Evolutionary conservation across 2,113 vertebrate species (phyloP).

Genomic region (Tragelaphus buxtoni): DNA sequence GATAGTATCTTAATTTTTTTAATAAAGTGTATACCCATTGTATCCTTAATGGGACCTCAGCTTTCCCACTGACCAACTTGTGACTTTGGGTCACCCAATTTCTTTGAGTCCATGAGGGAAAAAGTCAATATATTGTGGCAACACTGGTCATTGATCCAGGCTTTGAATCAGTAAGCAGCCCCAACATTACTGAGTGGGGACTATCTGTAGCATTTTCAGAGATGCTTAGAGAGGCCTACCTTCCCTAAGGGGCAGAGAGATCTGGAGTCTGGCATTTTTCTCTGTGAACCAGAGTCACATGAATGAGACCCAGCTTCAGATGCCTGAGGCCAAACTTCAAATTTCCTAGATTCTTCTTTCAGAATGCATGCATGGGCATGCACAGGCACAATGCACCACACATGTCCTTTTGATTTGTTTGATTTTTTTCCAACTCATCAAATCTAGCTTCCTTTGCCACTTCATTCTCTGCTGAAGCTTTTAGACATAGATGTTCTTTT

Average conservation of each 20-base stretch:
- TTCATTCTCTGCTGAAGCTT: neutral
- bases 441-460: neutral
- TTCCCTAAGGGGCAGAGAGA: neutral
- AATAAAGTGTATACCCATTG: neutral
- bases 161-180: neutral
- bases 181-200: neutral
- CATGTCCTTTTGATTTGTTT: neutral
- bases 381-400: neutral
- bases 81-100: neutral
- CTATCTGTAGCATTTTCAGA: neutral
- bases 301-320: neutral
- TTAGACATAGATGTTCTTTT: neutral
- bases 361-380: neutral
- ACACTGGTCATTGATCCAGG: neutral
- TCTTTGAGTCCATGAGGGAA: neutral
- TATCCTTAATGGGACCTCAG: neutral
- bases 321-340: neutral
- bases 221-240: neutral
- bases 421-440: conserved; percentile 13
- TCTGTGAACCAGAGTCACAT: neutral
- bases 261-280: neutral
- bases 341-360: conserved; percentile 17
- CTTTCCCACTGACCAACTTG: neutral
- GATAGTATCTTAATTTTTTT: neutral
- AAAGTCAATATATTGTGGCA: neutral